phyloP scores from a whole-genome alignment of 2,113 vertebrate species.

The Oostethus manadensis region DNA sequence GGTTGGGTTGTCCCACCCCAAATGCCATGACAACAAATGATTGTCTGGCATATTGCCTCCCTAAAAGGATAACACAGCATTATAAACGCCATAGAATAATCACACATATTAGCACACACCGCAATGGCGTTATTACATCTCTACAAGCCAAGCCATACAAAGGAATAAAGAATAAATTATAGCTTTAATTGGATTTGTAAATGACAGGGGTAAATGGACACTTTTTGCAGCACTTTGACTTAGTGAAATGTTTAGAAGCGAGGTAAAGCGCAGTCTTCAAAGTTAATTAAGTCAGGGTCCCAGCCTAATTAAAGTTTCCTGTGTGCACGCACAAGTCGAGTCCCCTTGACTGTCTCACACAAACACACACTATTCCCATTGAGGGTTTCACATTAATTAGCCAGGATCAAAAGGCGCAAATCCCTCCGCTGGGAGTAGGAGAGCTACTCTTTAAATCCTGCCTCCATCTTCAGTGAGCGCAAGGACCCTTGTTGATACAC shows the following conservation, averaged over 20 bases:
- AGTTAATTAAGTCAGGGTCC: slow-evolving; percentile 63
- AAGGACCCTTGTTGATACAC: slow-evolving; percentile 23
- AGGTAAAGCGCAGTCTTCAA: slow-evolving; percentile 47
- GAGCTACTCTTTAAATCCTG: slow-evolving; percentile 26
- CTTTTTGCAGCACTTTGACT: slow-evolving; percentile 41
- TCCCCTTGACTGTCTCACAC: slow-evolving; percentile 40
- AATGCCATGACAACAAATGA: slow-evolving; percentile 5
- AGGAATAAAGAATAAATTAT: slow-evolving; percentile 46
- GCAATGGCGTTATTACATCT: slow-evolving; percentile 21
- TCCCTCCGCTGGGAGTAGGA: slow-evolving; percentile 50
- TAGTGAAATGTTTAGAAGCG: slow-evolving; percentile 37
- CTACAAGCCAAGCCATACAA: slow-evolving; percentile 36
- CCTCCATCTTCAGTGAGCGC: slow-evolving; percentile 45
- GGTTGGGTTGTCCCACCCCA: neutral
- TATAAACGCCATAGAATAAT: slow-evolving; percentile 64
- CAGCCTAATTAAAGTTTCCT: slow-evolving; percentile 61
- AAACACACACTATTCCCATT: slow-evolving; percentile 35
- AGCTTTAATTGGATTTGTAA: slow-evolving; percentile 69
- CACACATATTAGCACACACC: slow-evolving; percentile 61
- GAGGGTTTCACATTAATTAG: slow-evolving; percentile 64
- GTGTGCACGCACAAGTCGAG: neutral
- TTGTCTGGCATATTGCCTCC: slow-evolving; percentile 44
- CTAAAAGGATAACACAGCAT: slow-evolving; percentile 66
- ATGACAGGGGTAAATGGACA: slow-evolving; percentile 52
- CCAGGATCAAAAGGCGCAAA: slow-evolving; percentile 60